These are phyloP conservation scores for Spea bombifrons DNA, from an alignment of 2,113 vertebrate genomes.

Conservation along the genomic window DNA sequence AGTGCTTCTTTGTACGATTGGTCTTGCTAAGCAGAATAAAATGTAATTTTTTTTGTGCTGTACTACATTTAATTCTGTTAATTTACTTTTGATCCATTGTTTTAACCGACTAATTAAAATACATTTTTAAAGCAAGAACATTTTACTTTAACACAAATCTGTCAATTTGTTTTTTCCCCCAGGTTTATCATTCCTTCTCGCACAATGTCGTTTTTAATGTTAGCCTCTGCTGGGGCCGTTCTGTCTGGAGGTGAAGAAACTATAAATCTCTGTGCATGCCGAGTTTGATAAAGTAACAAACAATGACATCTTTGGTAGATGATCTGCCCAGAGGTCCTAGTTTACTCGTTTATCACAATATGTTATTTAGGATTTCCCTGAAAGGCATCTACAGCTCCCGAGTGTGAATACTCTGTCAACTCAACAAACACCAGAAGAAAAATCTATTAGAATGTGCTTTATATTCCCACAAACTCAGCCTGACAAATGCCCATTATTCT, in stretches of 20 bases:
- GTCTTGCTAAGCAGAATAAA: no score
- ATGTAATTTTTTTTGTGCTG: no score
- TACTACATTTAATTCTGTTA: no score
- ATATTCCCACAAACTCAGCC: slow-evolving; percentile 18
- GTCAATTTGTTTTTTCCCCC: no score
- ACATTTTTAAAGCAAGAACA: no score
- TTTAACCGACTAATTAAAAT: no score
- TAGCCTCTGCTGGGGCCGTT: neutral
- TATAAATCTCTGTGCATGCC: slow-evolving; percentile 25
- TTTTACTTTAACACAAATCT: no score
- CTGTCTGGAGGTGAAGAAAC: slow-evolving; percentile 25
- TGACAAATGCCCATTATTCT: slow-evolving; percentile 25
- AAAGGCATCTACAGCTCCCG: slow-evolving; percentile 27
- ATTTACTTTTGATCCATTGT: no score
- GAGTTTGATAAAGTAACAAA: slow-evolving; percentile 34
- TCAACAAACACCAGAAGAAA: slow-evolving; percentile 7
- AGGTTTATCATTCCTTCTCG: no score
- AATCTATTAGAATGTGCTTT: slow-evolving; percentile 31
- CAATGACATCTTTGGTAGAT: slow-evolving; percentile 38
- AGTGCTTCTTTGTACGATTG: no score
- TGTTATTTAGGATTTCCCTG: slow-evolving; percentile 42
- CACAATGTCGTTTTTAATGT: slow-evolving; percentile 8
- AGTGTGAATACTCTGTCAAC: slow-evolving; percentile 30
- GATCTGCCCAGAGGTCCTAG: slow-evolving; percentile 44
- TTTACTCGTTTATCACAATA: slow-evolving; percentile 46